Base-by-base conservation (phyloP, 2,797 vertebrate species). In the Lithobates pipiens region DNA sequence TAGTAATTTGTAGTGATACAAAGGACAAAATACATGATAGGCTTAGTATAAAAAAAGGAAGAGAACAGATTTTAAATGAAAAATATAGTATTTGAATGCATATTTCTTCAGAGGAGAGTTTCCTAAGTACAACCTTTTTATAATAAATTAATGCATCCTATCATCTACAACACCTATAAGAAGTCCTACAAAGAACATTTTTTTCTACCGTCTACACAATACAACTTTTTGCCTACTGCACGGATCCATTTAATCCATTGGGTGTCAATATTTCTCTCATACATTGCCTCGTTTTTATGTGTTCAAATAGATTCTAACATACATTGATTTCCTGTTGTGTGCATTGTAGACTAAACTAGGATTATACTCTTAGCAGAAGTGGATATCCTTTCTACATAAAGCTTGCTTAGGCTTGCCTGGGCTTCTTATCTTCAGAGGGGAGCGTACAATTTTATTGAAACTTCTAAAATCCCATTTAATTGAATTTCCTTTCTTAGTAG, bases 401-500 rank as follows among this genome's bases (percentile, higher is more conserved):
- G 95, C 95, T 92, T 91, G 91, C 91, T 92, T 93, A 90, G 88
- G 91, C 90, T 91, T 57, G 91, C 88, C 91, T 92, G 91, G 93
- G 94, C 93, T 95, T 94, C 97, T 99, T 99, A 99, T 99, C 98
- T 97, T 96, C 93, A 91, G 92, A 91, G 93, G 92, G 94, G 94
- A 94, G 95, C 96, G 96, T 96, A 96, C 95, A 95, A 95, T 96
- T 96, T 97, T 97, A 99, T 99, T 98, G 97, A 99, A 96, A 97
- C 96, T 93, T 94, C 96, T 97, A 97, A 98, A 99, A 99, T 97
- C 97, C 97, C 96, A 96, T 97, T 98, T 99, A 99, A 99, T 99
- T 99, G 97, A 98, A 99, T 99, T 99, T 98, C 96, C 96, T 95
- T 95, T 93, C 88, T 91, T 90, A 96, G 96, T 97, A 95, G 96